Base-by-base conservation (phyloP, 2,797 vertebrate species). In the Phoebastria nigripes region DNA sequence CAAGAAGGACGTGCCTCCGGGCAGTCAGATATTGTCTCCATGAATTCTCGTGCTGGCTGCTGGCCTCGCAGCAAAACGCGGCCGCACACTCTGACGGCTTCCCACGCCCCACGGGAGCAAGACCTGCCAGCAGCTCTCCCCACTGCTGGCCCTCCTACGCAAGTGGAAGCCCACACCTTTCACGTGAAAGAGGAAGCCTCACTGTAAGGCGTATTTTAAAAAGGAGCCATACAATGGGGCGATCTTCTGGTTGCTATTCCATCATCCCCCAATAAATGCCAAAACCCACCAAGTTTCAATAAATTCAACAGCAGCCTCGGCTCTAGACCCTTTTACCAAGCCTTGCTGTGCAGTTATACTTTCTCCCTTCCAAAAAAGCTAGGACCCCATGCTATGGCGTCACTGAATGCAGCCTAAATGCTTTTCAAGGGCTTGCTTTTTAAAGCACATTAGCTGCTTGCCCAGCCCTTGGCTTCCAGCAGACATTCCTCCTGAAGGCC, bases 91-190 rank as follows among this genome's bases (percentile, higher is more conserved):
- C 22, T 1, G 9, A 12, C 5, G 21, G 15, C 33, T 49, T 65
- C 18, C 31, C 1, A 0, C 1, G 0, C 8, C 20, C 72, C n/a
- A 12, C 0, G 0, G 37, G 5, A 77, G 8, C 0, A 3, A 63
- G 4, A 14, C 41, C 42, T 47, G 42, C 4, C 21, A 52, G 37
- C 51, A 65, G 19, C 19, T 73, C 35, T 28, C 19, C 31, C 37
- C 51, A 24, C 8, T 10, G 12, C 46, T 47, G n/a, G 28, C 37
- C 24, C 22, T 62, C 17, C 35, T 0, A 2, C 1, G 1, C 17
- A 39, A 26, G 14, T 13, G 41, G 59, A 83, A 82, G 33, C 11
- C 12, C n/a, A 41, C n/a, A 12, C 9, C 0, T 0, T 4, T 21
- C 26, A 4, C 4, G 1, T 11, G 25, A 42, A 65, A 72, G 39